A percentile compares a stretch with the other conserved stretches of the same genome.
Conservation (phyloP, 2,797 vertebrate species). For the Pelochelys cantorii region DNA sequence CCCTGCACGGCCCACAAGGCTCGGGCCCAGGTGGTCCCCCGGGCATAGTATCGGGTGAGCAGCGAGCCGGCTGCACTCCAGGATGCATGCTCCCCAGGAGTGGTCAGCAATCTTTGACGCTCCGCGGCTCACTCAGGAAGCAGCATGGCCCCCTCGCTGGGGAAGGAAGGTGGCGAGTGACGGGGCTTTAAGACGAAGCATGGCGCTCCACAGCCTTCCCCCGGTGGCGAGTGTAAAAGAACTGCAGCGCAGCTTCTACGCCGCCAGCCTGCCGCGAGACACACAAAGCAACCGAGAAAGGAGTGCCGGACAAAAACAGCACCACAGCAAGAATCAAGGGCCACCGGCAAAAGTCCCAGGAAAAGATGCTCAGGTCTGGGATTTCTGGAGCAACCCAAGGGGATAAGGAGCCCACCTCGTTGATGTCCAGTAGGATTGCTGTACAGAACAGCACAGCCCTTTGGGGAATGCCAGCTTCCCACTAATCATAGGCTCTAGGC, state of each 20-base stretch:
- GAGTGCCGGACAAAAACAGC: neutral
- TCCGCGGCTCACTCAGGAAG: no score
- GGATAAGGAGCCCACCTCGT: rapidly evolving
- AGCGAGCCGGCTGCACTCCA: neutral
- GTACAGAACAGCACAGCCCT: neutral
- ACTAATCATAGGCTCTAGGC: rapidly evolving
- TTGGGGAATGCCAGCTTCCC: neutral
- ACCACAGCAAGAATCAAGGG: neutral
- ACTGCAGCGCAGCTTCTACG: no score
- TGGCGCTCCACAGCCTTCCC: neutral
- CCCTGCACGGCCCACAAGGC: neutral
- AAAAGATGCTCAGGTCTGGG: neutral
- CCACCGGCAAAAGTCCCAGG: neutral
- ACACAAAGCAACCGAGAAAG: neutral
- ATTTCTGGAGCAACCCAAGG: rapidly evolving
- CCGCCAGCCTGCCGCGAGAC: neutral
- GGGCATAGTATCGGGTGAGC: neutral
- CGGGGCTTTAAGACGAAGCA: neutral
- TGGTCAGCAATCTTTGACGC: neutral
- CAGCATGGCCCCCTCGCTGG: neutral
- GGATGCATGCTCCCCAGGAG: neutral
- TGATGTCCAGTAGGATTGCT: neutral
- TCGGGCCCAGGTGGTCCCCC: neutral
- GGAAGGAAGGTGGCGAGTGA: neutral
- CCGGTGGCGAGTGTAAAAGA: neutral